Base-by-base conservation (phyloP, 2,113 vertebrate genomes). In the Machaerirhynchus nigripectus region DNA sequence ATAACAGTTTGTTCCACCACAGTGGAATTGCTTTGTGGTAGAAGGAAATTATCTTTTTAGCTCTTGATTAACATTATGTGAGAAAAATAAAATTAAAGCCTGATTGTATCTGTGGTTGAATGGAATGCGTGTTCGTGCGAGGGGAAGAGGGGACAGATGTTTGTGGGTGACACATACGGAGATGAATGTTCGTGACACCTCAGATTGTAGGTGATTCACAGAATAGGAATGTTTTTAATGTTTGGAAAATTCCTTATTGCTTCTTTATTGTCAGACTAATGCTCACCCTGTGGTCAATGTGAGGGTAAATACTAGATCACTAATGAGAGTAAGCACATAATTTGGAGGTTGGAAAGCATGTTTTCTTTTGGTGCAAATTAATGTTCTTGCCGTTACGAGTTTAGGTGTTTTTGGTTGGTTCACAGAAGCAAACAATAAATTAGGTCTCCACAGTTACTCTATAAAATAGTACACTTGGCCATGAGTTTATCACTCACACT, bases 1-100 rank as follows among this genome's bases (percentile, higher is more conserved):
- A 99, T 99, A 99, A 99, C 98, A 98, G 97, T 97, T 98, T 99
- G 98, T 99, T 98, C 98, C 98, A 98, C 98, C 96, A 92, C 97
- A 93, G 98, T 98, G 98, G 98, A 98, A 98, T 98, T 98, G 98
- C 98, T 98, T 98, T 98, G 97, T 98, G 98, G 98, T 96, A 98
- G 97, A 97, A 98, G 98, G 97, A 98, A 98, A 98, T 98, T 97
- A 98, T 98, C 97, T 98, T 98, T 98, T 98, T 98, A 98, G 97
- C 89, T 98, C 97, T 98, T 98, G 97, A 97, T 98, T 97, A 98
- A 97, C 96, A 93, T 97, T 97, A 98, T 98, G 97, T 97, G 97
- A 98, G 97, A 98, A 98, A 98, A 97, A 97, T 95, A 98, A 98
- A 98, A 98, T 98, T 97, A 96, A 96, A 97, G 82, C 76, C 84